Evolutionary conservation across 2,888 invertebrate genomes (phyloP).

Genomic region (Glaucopsyche alexis): DNA sequence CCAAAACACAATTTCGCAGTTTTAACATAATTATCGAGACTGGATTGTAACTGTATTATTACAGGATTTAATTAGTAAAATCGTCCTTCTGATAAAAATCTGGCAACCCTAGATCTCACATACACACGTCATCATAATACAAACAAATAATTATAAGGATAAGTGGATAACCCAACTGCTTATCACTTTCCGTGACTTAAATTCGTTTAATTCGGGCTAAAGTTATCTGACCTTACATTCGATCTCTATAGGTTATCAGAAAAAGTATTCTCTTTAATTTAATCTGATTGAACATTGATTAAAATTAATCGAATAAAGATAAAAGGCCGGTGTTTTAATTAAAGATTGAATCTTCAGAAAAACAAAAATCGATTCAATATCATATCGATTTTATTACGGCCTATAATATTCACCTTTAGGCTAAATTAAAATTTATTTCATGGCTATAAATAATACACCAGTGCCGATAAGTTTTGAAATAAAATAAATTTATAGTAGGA

Average conservation of each 20-base stretch:
- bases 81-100: too few relatives aligned
- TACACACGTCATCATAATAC: not conserved
- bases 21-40: too few relatives aligned
- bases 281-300: constrained; percentile 26
- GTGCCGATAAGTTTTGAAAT: too few relatives aligned
- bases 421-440: not conserved
- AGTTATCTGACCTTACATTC: not conserved
- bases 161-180: not conserved
- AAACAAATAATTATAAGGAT: too few relatives aligned
- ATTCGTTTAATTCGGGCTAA: not conserved
- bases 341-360: constrained; percentile 9
- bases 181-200: not conserved
- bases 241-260: constrained; percentile 21
- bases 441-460: too few relatives aligned
- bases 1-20: too few relatives aligned
- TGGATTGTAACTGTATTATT: too few relatives aligned
- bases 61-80: too few relatives aligned
- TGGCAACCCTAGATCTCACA: not conserved
- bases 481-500: too few relatives aligned
- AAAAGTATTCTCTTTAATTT: constrained; percentile 11
- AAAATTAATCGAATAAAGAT: constrained; percentile 25
- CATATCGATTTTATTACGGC: constrained; percentile 7
- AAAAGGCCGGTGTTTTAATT: constrained; percentile 13
- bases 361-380: not conserved
- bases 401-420: not conserved